Base-by-base conservation (phyloP, 2,797 vertebrate species). In the Cirrhinus molitorella region DNA sequence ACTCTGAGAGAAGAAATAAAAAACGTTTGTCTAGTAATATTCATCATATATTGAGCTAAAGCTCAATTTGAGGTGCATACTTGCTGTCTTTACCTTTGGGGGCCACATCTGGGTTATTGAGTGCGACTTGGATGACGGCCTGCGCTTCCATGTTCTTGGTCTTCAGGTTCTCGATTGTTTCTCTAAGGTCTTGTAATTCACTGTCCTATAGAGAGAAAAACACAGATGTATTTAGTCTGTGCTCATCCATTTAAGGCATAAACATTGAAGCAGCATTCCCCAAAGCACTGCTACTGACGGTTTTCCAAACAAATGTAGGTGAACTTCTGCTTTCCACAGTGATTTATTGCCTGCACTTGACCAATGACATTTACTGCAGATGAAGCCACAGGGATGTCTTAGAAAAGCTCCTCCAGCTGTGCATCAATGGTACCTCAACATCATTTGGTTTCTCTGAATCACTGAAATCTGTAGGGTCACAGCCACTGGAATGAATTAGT, bases 111-210 rank as follows among this genome's bases (percentile, higher is more conserved):
- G 96, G 95, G 88, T 91, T 95, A 17, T 94, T 97, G 45, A 99
- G 92, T 23, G 97, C 98, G 19, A 94, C 97, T 0, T 98, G 97
- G 84, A 99, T 99, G 81, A 96, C 97, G 0, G 96, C 97, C 78
- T 99, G 98, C 23, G 98, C 98, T 89, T 99, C 98, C 0, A 97
- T 96, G 79, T 99, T 99, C 92, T 93, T 98, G 87, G 90, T 75
- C 93, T 97, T 96, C 80, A 99, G 91, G 75, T 93, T 83, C 61
- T 99, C 98, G 0, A 99, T 99, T 65, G 98, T 99, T 81, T 99
- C 97, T 71, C 96, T 94, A 88, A 99, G 90, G 40, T 98, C 98
- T 37, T 92, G 0, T 90, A 99, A 92, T 91, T 99, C 97, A 0
- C 95, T 92, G 90, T 99, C 98, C 98, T 99, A 80, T 14, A 78